These are phyloP conservation scores for Scartelaos histophorus DNA, from an alignment of 2,113 vertebrate genomes.

Conservation along the genomic window DNA sequence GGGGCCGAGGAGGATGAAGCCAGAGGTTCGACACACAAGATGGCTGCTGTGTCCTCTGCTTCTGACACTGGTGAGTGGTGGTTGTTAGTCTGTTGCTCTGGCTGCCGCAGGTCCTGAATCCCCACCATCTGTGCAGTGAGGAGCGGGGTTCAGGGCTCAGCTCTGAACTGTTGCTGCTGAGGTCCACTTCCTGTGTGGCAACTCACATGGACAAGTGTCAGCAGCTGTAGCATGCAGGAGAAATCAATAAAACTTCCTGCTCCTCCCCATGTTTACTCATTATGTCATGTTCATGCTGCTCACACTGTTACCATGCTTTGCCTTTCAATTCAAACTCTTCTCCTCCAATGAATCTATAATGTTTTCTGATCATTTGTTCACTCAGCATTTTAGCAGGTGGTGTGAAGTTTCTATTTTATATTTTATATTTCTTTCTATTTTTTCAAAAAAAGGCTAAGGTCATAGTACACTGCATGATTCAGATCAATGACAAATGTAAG, in stretches of 20 bases:
- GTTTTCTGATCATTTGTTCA: slow-evolving; percentile 11
- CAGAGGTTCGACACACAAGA: slow-evolving; percentile 76
- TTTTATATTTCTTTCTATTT: slow-evolving; percentile 22
- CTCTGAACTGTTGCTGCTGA: slow-evolving; percentile 61
- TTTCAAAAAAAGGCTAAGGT: slow-evolving; percentile 11
- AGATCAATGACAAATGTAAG: neutral
- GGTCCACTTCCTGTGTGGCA: slow-evolving; percentile 44
- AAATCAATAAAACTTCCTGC: slow-evolving; percentile 28
- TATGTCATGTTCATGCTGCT: neutral
- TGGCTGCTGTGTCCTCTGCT: slow-evolving; percentile 78
- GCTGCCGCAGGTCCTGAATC: slow-evolving; percentile 2
- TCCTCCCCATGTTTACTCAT: neutral
- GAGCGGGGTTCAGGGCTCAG: neutral
- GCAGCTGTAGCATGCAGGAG: slow-evolving; percentile 5
- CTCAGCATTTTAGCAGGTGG: slow-evolving; percentile 7
- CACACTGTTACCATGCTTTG: neutral
- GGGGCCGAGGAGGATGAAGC: slow-evolving; percentile 71
- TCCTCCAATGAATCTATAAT: slow-evolving; percentile 2
- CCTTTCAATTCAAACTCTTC: neutral
- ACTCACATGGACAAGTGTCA: slow-evolving; percentile 38
- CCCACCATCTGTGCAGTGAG: neutral
- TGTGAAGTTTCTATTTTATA: slow-evolving; percentile 28
- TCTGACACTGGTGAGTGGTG: slow-evolving; percentile 72
- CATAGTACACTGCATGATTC: neutral
- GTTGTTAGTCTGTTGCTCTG: slow-evolving; percentile 33